Evolutionary conservation across 2,113 vertebrate genomes (phyloP), one percentile per base, ranked within the genome.

Genomic region (Nesogale talazaci): DNA sequence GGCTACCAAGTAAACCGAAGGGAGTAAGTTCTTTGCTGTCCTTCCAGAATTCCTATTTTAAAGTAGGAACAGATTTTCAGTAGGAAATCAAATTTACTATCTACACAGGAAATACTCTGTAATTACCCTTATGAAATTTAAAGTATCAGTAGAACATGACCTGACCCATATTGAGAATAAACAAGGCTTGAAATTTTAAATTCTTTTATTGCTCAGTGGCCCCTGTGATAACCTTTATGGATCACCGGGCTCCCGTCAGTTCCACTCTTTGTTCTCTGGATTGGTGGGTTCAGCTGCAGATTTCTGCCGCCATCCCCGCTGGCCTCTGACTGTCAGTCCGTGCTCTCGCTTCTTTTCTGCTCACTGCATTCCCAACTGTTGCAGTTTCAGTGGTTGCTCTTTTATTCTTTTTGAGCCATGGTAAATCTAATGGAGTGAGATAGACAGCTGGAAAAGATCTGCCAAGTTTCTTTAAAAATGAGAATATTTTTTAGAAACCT

Each of bases 1-100:
- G 98, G 67, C 96, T 98, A 16, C 97, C 98, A 83, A 96, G 96
- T 70, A 96, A 98, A 6, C 99, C 98, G 94, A 99, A 98, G 88
- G 98, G 98, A 97, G 99, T 99, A 96, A 91, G 97, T 69, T 92
- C 85, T 77, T 76, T 61, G 59, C 59, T 23, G 22, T 61, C 59
- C 59, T 61, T 61, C 17, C 22, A 61, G 59, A 79, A 12, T 1
- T 23, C 81, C 83, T 52, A 10, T 52, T 89, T 92, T 20, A 22
- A 12, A 61, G 59, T 16, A 89, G 72, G 16, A 23, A 86, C 15
- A 84, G n/a, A 52, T 34, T 87, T 75, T 85, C 83, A 1, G 69
- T 90, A 11, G 63, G 83, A 94, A 92, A 92, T 93, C 52, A 15
- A 83, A 20, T 42, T 23, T 6, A 36, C 38, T 83, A 72, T 91